Percentiles rank a stretch among this genome's conserved stretches.
Evolutionary conservation across 2,113 vertebrate genomes (phyloP).

Genomic region (Centropus bengalensis): DNA sequence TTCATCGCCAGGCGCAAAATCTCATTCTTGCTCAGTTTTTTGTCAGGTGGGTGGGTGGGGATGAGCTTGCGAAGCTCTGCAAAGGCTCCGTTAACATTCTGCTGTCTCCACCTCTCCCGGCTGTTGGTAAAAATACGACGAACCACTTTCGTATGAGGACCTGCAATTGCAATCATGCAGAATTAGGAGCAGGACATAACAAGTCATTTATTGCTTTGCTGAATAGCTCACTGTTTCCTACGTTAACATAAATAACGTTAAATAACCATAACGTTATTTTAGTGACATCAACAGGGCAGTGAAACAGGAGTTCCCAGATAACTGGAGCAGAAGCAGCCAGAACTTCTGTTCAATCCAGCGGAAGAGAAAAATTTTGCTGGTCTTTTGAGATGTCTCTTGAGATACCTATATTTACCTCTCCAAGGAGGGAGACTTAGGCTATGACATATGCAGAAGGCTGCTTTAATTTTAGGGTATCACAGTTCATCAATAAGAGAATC

Average conservation of each 20-base stretch:
- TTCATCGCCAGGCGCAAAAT: constrained; percentile 96
- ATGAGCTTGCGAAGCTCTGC: constrained; percentile 94
- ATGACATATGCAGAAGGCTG: background rate
- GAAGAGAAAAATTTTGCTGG: background rate
- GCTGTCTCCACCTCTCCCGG: constrained; percentile 93
- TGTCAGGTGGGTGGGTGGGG: constrained; percentile 92
- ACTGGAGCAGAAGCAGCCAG: background rate
- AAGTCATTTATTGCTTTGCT: background rate
- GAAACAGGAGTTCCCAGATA: background rate
- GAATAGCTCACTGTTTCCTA: fast-evolving
- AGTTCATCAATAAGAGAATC: background rate
- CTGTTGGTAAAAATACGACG: constrained; percentile 96
- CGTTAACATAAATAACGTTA: fast-evolving
- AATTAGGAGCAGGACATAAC: background rate
- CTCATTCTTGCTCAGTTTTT: constrained; percentile 97
- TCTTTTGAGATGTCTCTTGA: background rate
- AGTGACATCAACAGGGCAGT: background rate
- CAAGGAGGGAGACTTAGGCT: background rate
- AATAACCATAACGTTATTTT: too few species aligned
- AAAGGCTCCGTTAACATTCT: constrained; percentile 94
- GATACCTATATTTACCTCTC: background rate
- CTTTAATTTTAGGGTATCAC: background rate
- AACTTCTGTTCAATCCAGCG: background rate
- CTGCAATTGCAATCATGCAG: constrained; percentile 53
- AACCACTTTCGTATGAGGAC: constrained; percentile 92